Conservation (phyloP, 2,888 invertebrate genomes). For the Drosophila quinaria region DNA sequence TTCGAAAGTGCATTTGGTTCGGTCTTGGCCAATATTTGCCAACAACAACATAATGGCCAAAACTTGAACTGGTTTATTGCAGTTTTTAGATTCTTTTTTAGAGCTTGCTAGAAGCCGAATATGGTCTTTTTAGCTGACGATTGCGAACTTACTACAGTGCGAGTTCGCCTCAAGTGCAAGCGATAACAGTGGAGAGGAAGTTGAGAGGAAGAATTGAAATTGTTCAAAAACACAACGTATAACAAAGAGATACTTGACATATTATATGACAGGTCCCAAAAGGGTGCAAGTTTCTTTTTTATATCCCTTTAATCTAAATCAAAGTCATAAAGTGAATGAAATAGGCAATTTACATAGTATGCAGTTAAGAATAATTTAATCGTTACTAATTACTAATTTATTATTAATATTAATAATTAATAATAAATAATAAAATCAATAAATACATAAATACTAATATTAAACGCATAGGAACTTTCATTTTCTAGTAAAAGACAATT, state of each 20-base stretch:
- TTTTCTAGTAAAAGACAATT: no score
- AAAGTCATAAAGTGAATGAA: background rate
- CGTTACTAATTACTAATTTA: no score
- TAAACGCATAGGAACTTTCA: no score
- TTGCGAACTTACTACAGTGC: conserved; percentile 20
- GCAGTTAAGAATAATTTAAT: no score
- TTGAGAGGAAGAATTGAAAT: conserved; percentile 14
- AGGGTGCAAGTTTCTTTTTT: background rate
- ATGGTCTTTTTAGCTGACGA: conserved; percentile 40
- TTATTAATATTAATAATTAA: no score
- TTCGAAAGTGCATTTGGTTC: conserved; percentile 74
- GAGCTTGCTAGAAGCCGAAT: conserved; percentile 46
- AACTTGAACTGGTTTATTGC: conserved; percentile 77
- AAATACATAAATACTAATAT: no score
- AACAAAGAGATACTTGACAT: background rate
- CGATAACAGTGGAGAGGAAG: conserved; percentile 31
- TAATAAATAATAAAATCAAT: no score
- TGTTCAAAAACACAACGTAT: background rate
- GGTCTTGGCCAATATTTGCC: conserved; percentile 78
- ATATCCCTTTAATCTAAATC: background rate
- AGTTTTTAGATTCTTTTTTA: conserved; percentile 60
- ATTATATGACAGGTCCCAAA: background rate
- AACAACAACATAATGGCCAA: conserved; percentile 52
- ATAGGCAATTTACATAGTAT: background rate
- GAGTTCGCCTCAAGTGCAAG: conserved; percentile 51